A percentile compares a stretch with the other conserved stretches of the same genome.
Conservation (phyloP, 1,140 invertebrate species). For the Lucilia sericata region DNA sequence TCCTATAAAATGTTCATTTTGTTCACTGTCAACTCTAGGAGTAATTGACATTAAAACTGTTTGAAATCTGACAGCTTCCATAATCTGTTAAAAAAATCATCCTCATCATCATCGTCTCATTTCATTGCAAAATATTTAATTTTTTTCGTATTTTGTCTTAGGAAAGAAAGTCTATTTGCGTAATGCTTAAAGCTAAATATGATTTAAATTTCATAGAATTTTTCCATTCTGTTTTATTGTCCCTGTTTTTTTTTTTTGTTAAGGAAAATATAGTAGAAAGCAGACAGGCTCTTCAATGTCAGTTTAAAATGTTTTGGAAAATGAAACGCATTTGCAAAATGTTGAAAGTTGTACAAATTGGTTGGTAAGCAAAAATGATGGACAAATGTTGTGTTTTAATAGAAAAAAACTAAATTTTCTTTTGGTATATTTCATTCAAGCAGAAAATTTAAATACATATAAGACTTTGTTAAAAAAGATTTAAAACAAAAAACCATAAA, state of each 20-base stretch:
- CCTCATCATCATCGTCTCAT: background rate
- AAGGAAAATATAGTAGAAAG: no score
- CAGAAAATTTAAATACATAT: background rate
- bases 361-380: background rate
- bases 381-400: background rate
- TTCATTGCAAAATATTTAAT: background rate
- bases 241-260: background rate
- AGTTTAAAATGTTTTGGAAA: slow-evolving; percentile 6
- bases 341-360: background rate
- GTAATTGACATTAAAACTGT: slow-evolving; percentile 43
- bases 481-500: background rate
- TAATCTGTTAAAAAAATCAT: slow-evolving; percentile 11
- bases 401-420: background rate
- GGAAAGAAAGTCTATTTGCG: slow-evolving; percentile 33
- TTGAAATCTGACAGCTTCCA: slow-evolving; percentile 28
- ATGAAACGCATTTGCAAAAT: background rate
- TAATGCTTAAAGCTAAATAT: slow-evolving; percentile 35
- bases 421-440: background rate
- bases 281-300: background rate
- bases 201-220: slow-evolving; percentile 43
- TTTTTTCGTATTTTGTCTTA: background rate
- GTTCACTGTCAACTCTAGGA: slow-evolving; percentile 4
- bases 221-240: background rate
- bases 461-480: background rate
- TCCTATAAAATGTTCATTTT: background rate